phyloP scores from a whole-genome alignment of 2,113 vertebrate species.

The Coptodon bakossiorum region DNA sequence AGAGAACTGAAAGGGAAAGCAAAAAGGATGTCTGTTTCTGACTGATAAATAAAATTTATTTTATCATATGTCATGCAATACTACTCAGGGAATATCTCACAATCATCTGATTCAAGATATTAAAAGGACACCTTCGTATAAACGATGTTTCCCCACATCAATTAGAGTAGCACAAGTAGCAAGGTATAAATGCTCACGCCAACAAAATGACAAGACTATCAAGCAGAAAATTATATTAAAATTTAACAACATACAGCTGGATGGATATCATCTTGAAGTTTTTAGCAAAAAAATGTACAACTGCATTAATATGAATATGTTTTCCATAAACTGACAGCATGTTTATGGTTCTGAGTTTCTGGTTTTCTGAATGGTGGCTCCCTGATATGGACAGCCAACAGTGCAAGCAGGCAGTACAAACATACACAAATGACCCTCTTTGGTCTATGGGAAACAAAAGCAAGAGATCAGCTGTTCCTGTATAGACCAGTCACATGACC shows the following conservation, averaged over 20 bases:
- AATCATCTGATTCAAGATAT: neutral
- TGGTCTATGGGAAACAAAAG: conserved; percentile 33
- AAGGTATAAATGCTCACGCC: neutral
- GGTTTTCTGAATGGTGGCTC: neutral
- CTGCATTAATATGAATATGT: neutral
- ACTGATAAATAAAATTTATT: neutral
- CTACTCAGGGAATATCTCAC: neutral
- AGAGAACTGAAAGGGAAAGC: neutral
- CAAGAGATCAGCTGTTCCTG: conserved; percentile 39
- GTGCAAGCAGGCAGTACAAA: neutral
- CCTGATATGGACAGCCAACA: neutral
- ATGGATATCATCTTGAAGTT: neutral
- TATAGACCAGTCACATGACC: conserved; percentile 22
- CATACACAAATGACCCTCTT: neutral
- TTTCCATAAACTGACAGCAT: neutral
- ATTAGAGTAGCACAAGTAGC: neutral
- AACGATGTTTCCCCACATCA: neutral
- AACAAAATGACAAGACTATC: neutral
- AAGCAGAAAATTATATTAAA: neutral
- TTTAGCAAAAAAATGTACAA: neutral
- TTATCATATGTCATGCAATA: neutral
- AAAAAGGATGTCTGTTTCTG: neutral
- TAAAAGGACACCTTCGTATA: neutral
- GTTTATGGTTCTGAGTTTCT: neutral
- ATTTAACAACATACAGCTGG: neutral